Base-by-base conservation (phyloP, 2,113 vertebrate genomes). In the Osmerus eperlanus region DNA sequence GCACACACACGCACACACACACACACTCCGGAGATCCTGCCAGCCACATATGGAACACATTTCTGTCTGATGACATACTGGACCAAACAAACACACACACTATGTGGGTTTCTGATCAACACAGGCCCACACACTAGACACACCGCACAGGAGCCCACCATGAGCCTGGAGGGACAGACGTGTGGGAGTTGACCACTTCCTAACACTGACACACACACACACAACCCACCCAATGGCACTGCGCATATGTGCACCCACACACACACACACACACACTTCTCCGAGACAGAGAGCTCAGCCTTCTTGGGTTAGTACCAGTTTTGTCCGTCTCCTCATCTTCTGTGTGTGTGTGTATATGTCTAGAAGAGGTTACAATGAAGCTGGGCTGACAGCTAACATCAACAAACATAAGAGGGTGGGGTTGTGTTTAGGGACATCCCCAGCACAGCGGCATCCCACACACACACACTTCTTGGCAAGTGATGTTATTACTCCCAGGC, bases 351-450 rank as follows among this genome's bases (percentile, higher is more conserved):
- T 54, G 3, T 62, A 13, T 19, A 29, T n/a, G 51, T 65, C 12
- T 54, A 15, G 16, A 9, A 71, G 68, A 68, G 41, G 28, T 75
- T 83, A 80, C 74, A 41, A 68, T 66, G 72, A 73, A 84, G 78
- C 25, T 41, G 70, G 72, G 69, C 58, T 77, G 64, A 74, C 77
- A 73, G 81, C 78, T 55, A 55, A n/a, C 54, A 55, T 55, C 86
- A 91, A 89, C 86, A 90, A 90, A 88, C 69, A 86, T 62, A 58
- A 70, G 41, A 9, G 75, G 81, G 80, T 82, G 80, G 79, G 76
- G 83, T 81, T 55, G 67, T 32, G 47, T 18, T 78, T 19, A 81
- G 87, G 72, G 79, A 15, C 61, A 64, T 64, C 32, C 61, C 61
- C 15, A 12, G 18, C 32, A 25, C 15, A 36, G 32, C 3, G 29